Conservation (phyloP, 2,888 invertebrate genomes). For the Gasteruption jaculator region DNA sequence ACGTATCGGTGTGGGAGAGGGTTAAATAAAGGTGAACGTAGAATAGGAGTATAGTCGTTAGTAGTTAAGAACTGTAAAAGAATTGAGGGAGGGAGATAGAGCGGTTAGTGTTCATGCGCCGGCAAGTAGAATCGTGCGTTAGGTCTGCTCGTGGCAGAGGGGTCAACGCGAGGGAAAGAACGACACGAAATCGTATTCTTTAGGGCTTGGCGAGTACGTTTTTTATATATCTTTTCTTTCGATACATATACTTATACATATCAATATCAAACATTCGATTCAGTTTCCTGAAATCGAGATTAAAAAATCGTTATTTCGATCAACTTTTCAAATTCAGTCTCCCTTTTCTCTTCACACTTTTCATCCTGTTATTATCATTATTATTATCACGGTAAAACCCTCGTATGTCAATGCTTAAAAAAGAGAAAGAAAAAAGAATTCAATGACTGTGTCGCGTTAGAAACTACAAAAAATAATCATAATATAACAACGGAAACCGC, state of each 20-base stretch:
- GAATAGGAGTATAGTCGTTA: constrained; percentile 4
- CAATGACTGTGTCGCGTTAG: too few species aligned
- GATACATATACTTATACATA: constrained; percentile 2
- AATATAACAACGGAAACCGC: too few species aligned
- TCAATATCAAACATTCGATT: constrained; percentile 15
- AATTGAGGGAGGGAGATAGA: constrained; percentile 17
- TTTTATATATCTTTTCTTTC: constrained; percentile 14
- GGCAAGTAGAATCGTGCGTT: constrained; percentile 40
- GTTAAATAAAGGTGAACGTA: constrained; percentile 5
- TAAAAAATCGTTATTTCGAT: too few species aligned
- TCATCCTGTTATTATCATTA: too few species aligned
- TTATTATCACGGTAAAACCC: too few species aligned
- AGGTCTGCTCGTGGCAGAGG: constrained; percentile 50
- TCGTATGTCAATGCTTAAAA: too few species aligned
- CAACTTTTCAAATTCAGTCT: too few species aligned
- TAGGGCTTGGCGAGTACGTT: constrained; percentile 48
- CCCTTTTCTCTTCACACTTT: too few species aligned
- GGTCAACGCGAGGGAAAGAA: constrained; percentile 48
- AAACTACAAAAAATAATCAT: too few species aligned
- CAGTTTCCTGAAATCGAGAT: too few species aligned
- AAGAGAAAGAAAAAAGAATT: too few species aligned
- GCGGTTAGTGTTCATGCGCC: constrained; percentile 33
- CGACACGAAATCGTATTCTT: constrained; percentile 44
- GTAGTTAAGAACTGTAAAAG: constrained; percentile 11
- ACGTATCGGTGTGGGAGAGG: background rate